These are phyloP conservation scores for Tauraco hartlaubi DNA, from an alignment of 2,797 vertebrate species.

Conservation along the genomic window DNA sequence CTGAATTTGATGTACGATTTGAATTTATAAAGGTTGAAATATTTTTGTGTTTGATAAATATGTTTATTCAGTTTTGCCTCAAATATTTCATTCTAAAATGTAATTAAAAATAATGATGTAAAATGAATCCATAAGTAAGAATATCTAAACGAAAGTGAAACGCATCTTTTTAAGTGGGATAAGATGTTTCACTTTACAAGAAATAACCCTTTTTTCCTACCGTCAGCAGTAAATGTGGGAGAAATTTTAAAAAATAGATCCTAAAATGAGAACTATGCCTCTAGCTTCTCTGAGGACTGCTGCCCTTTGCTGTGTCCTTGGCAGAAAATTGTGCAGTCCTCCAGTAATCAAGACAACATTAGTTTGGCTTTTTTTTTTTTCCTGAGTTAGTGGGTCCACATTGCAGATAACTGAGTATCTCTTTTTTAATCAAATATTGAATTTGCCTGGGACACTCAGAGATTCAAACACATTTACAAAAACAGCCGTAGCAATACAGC, in stretches of 20 bases:
- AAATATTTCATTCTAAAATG: neutral
- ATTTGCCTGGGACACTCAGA: neutral
- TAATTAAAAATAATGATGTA: neutral
- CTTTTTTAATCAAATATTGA: constrained; percentile 13
- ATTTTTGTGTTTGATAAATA: neutral
- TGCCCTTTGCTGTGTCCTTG: neutral
- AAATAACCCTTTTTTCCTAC: neutral
- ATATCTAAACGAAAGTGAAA: neutral
- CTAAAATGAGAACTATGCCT: neutral
- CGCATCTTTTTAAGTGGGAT: neutral
- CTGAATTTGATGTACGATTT: neutral
- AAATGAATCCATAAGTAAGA: neutral
- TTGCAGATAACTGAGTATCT: neutral
- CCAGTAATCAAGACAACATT: neutral
- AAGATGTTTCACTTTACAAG: neutral
- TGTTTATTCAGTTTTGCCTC: neutral
- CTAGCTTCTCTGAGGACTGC: neutral
- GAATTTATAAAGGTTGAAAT: neutral
- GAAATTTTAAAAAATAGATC: neutral
- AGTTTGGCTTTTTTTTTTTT: constrained; percentile 15
- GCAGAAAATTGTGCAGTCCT: neutral
- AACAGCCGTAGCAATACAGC: neutral
- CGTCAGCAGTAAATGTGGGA: neutral
- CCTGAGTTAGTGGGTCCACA: neutral
- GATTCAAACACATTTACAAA: neutral